A percentile compares a stretch with the other conserved stretches of the same genome.
phyloP scores from a whole-genome alignment of 2,797 vertebrate species.

The Clarias fuscus region DNA sequence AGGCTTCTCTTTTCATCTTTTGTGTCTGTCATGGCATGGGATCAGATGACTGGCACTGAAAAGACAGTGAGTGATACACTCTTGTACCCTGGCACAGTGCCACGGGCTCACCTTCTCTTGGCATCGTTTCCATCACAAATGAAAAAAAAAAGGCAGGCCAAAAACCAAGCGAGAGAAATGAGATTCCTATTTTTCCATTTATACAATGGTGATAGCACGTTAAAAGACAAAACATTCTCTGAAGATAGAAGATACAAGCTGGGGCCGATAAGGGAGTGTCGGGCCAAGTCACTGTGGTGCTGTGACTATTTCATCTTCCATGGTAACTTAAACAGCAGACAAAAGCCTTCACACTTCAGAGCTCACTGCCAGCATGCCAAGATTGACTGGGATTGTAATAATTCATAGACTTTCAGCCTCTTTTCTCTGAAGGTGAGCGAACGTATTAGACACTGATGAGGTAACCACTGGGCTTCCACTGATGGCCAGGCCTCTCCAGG shows the following conservation, averaged over 20 bases:
- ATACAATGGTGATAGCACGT: slow-evolving; percentile 76
- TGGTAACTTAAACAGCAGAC: slow-evolving; percentile 85
- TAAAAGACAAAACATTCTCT: slow-evolving; percentile 83
- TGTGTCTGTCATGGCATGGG: neutral
- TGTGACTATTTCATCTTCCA: slow-evolving; percentile 85
- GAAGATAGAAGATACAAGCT: slow-evolving; percentile 80
- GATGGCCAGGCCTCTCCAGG: slow-evolving; percentile 54
- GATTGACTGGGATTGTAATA: slow-evolving; percentile 84
- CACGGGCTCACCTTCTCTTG: slow-evolving; percentile 49
- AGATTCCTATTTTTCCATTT: slow-evolving; percentile 79
- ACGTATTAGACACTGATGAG: slow-evolving; percentile 75
- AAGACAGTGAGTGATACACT: slow-evolving; percentile 37
- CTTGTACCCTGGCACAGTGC: slow-evolving; percentile 48
- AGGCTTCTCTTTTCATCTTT: slow-evolving; percentile 2
- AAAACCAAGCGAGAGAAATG: slow-evolving; percentile 77
- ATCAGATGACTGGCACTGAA: slow-evolving; percentile 34
- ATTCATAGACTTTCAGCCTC: slow-evolving; percentile 86
- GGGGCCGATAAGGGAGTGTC: slow-evolving; percentile 49
- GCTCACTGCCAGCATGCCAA: slow-evolving; percentile 71
- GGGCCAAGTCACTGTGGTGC: slow-evolving; percentile 63
- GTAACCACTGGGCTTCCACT: slow-evolving; percentile 62
- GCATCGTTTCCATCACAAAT: slow-evolving; percentile 52
- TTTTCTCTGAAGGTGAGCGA: slow-evolving; percentile 80
- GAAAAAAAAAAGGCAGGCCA: slow-evolving; percentile 69
- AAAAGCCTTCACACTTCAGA: slow-evolving; percentile 78